A percentile compares a stretch with the other conserved stretches of the same genome.
Evolutionary conservation across 2,797 vertebrate genomes (phyloP).

Genomic region (Nannoperca obscura): DNA sequence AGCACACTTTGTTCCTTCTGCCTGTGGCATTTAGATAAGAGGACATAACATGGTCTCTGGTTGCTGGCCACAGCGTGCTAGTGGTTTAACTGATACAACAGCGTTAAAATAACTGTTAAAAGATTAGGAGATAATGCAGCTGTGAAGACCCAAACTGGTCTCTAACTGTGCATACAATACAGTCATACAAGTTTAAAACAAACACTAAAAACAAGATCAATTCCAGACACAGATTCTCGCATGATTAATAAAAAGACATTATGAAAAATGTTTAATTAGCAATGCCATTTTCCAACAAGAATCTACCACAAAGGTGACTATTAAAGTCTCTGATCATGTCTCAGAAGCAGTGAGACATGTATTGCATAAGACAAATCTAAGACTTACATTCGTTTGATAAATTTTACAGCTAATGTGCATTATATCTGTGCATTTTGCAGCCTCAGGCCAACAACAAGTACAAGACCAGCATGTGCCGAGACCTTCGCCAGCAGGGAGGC

Average conservation of each 20-base stretch:
- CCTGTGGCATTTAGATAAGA: not conserved
- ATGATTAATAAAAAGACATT: not conserved
- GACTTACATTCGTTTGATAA: not conserved
- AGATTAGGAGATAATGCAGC: slow-evolving; percentile 3
- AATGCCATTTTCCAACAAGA: not conserved
- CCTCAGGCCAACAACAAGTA: slow-evolving; percentile 97
- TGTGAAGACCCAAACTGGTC: slow-evolving; percentile 9
- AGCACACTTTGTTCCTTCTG: slow-evolving; percentile 5
- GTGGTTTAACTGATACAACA: not conserved
- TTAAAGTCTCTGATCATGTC: not conserved
- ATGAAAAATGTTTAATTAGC: not conserved
- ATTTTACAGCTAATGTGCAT: not conserved
- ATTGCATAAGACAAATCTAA: not conserved
- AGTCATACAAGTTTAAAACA: not conserved
- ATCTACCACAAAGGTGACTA: not conserved
- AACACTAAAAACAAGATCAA: not conserved
- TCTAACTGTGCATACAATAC: not conserved
- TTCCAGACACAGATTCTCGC: not conserved
- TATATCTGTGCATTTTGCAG: slow-evolving; percentile 77
- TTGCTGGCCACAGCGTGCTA: not conserved
- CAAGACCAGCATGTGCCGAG: slow-evolving; percentile 98
- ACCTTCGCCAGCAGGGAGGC: slow-evolving; percentile 95
- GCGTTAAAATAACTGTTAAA: not conserved
- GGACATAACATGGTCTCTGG: not conserved
- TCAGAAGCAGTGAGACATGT: not conserved